phyloP scores from a whole-genome alignment of 2,797 vertebrate species.

The Mormyrus hasselquistii region DNA sequence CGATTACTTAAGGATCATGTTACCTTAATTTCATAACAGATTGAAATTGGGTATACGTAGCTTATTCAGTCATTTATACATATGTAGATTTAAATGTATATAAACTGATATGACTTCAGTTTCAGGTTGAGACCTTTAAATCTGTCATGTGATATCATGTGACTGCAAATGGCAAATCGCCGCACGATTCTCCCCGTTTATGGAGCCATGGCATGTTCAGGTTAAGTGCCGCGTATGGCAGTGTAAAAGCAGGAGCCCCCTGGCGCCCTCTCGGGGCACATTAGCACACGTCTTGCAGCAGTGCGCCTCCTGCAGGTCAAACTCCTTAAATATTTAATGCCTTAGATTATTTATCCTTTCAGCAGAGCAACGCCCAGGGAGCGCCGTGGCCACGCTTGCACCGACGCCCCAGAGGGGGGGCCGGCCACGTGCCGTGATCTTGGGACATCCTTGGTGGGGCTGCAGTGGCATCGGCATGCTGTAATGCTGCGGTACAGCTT shows the following conservation, averaged over 20 bases:
- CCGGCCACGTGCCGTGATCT: background rate
- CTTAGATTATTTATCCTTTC: background rate
- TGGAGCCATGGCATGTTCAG: background rate
- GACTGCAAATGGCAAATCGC: background rate
- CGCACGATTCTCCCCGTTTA: background rate
- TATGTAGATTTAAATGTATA: background rate
- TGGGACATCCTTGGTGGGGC: background rate
- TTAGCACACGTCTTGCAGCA: background rate
- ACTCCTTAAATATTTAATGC: constrained; percentile 12
- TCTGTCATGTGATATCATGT: background rate
- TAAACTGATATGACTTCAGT: background rate
- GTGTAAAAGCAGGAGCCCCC: background rate
- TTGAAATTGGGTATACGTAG: background rate
- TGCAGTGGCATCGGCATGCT: background rate
- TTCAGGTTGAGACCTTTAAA: background rate
- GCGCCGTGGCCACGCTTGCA: background rate
- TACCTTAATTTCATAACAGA: background rate
- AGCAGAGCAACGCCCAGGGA: background rate
- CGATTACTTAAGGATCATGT: background rate
- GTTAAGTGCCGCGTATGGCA: background rate
- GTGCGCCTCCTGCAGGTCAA: background rate
- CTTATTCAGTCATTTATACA: background rate
- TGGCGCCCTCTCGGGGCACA: background rate
- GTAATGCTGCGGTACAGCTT: background rate
- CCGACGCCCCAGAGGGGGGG: background rate